Conservation (phyloP, 2,113 vertebrate genomes). For the Myotis lucifugus region DNA sequence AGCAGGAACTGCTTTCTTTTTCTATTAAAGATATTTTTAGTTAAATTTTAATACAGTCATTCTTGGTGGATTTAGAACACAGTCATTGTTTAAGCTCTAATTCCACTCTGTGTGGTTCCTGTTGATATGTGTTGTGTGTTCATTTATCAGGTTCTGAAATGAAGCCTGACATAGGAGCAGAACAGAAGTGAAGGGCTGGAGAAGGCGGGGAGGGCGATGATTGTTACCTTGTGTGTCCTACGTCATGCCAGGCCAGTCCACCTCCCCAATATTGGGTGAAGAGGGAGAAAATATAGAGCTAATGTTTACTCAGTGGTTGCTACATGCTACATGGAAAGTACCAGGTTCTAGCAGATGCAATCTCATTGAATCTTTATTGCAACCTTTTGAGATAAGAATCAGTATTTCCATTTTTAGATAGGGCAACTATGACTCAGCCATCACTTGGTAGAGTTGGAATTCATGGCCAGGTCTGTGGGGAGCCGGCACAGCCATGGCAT, state of each 20-base stretch:
- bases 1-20: background rate
- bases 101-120: background rate
- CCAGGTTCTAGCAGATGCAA: background rate
- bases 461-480: background rate
- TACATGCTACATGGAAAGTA: background rate
- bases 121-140: background rate
- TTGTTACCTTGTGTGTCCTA: background rate
- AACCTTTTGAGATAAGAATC: background rate
- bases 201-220: background rate
- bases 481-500: too few relatives aligned
- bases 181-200: background rate
- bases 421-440: background rate
- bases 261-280: background rate
- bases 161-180: background rate
- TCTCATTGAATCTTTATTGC: background rate
- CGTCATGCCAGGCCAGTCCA: background rate
- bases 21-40: background rate
- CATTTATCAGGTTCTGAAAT: background rate
- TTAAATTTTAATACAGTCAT: background rate
- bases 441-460: background rate
- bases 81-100: background rate
- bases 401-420: background rate
- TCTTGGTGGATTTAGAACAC: background rate
- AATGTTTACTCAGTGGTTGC: background rate
- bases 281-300: background rate